Base-by-base conservation (phyloP, 2,113 vertebrate species). In the Nibea albiflora region DNA sequence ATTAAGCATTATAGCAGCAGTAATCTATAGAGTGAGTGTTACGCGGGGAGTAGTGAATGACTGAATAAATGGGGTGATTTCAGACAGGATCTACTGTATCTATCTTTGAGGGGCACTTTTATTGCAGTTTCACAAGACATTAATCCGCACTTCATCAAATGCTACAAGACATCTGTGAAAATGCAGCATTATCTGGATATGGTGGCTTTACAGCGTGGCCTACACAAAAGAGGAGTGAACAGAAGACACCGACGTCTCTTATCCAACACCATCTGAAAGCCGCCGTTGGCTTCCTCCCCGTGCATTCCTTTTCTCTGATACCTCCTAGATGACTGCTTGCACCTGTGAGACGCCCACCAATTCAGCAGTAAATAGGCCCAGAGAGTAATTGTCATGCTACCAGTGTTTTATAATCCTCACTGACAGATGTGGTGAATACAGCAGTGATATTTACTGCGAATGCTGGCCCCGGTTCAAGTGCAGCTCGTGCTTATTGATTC, bases 251-350 rank as follows among this genome's bases (percentile, higher is more conserved):
- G 58, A 66, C 20, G 54, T 49, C 22, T 69, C 28, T 31, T 60
- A 71, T 42, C 26, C 54, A 22, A 49, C 66, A 82, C 81, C 70
- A 74, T 71, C 57, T 79, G 24, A 69, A 70, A 81, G 53, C 53
- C 39, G 46, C 62, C 62, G 76, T 31, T 72, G 73, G 73, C 64
- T 60, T 52, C 68, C 24, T 71, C 65, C 61, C 39, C 28, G 42
- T 39, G 72, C 74, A 85, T 84, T 90, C 82, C 72, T 78, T 50
- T 56, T 67, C 63, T 72, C 44, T 68, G 76, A 74, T 76, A 73
- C 53, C 67, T 62, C 79, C 53, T 56, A 42, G 53, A 62, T 78
- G 74, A 77, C 72, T 64, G 53, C 66, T 73, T 64, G 42, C 84
- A 85, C 80, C 80, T 90, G 87, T 72, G 63, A 85, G 67, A 76